Evolutionary conservation across 2,797 vertebrate species (phyloP).

Genomic region (Sebastes kiyomatsui): DNA sequence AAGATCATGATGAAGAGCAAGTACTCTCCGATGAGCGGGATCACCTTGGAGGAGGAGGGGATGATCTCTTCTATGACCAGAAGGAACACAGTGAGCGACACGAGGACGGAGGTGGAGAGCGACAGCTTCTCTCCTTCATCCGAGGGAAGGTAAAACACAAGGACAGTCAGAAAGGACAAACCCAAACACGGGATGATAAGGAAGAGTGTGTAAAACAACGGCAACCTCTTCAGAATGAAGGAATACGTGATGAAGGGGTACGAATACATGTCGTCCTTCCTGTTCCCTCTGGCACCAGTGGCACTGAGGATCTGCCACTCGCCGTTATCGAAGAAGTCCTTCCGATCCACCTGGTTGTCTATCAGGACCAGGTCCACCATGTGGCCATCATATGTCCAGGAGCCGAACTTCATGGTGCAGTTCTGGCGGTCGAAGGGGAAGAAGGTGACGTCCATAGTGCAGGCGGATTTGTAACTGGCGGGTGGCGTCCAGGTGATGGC

Average conservation of each 20-base stretch:
- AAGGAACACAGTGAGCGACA: constrained; percentile 98
- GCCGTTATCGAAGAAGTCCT: constrained; percentile 97
- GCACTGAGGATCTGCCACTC: constrained; percentile 97
- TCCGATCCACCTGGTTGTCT: constrained; percentile 92
- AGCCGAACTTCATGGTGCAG: constrained; percentile 98
- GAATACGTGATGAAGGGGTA: constrained; percentile 95
- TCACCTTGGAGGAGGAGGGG: constrained; percentile 97
- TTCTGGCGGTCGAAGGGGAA: constrained; percentile 98
- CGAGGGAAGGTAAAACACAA: constrained; percentile 97
- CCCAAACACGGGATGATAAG: constrained; percentile 96
- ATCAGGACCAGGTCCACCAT: constrained; percentile 94
- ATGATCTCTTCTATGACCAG: constrained; percentile 99
- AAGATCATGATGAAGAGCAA: constrained; percentile 99
- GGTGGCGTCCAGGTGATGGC: constrained; percentile 93
- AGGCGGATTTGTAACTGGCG: constrained; percentile 96
- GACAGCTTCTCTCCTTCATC: constrained; percentile 98
- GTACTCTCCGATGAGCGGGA: constrained; percentile 96
- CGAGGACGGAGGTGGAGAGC: constrained; percentile 94
- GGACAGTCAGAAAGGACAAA: constrained; percentile 93
- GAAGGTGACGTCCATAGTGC: constrained; percentile 96
- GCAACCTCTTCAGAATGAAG: constrained; percentile 93
- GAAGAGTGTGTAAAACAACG: constrained; percentile 96
- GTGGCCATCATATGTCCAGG: constrained; percentile 95
- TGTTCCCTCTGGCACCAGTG: constrained; percentile 88
- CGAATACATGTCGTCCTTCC: constrained; percentile 87